Conservation (phyloP, 2,113 vertebrate species). For the Malurus melanocephalus region DNA sequence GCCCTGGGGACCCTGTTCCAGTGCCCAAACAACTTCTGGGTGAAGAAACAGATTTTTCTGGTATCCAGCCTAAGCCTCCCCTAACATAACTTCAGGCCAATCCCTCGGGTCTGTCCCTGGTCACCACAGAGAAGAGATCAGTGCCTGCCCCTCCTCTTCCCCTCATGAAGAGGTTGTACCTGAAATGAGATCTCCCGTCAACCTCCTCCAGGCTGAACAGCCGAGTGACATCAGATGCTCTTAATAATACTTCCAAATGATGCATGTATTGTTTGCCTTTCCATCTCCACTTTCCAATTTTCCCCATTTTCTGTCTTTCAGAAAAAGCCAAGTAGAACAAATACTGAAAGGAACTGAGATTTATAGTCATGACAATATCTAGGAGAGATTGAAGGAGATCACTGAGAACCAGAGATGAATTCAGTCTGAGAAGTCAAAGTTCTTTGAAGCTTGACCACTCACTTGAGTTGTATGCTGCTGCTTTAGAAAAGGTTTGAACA, state of each 20-base stretch:
- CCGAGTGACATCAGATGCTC: background rate
- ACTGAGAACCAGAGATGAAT: background rate
- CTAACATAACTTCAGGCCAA: background rate
- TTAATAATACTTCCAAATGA: background rate
- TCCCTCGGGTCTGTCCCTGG: background rate
- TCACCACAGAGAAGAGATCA: background rate
- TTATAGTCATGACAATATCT: background rate
- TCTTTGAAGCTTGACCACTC: background rate
- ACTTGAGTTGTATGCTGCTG: background rate
- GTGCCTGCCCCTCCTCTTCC: background rate
- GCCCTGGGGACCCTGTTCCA: background rate
- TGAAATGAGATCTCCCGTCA: background rate
- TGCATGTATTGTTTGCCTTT: background rate
- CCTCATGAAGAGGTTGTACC: background rate
- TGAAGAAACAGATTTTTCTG: background rate
- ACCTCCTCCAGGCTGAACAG: background rate
- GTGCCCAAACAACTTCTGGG: no score
- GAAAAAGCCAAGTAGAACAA: background rate
- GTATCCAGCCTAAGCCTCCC: background rate
- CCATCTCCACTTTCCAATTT: background rate
- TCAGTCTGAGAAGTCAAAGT: background rate
- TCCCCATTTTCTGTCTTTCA: background rate
- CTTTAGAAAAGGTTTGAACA: background rate
- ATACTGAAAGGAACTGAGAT: background rate
- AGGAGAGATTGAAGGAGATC: background rate